phyloP scores from a whole-genome alignment of 2,888 invertebrate species.

The Acanthosepion pharaonis region DNA sequence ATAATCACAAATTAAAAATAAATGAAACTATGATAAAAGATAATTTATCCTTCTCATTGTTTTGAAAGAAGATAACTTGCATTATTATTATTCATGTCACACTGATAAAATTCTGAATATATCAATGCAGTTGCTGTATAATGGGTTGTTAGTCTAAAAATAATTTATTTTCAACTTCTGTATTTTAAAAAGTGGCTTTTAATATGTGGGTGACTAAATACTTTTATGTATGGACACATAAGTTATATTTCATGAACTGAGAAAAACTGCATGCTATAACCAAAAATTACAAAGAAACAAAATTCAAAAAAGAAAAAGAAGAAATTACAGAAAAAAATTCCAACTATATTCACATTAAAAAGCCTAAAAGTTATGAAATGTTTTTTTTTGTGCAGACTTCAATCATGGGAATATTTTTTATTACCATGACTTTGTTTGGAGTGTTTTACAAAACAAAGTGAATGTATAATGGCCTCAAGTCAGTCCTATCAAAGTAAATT shows the following conservation, averaged over 20 bases:
- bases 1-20: too few species aligned
- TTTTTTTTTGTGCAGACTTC: background rate
- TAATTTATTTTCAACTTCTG: too few species aligned
- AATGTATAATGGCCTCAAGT: background rate
- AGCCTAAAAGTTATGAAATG: background rate
- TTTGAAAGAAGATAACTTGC: too few species aligned
- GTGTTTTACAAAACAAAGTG: background rate
- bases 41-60: too few species aligned
- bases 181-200: too few species aligned
- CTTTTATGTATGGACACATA: too few species aligned
- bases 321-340: background rate
- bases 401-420: background rate
- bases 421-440: background rate
- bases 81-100: too few species aligned
- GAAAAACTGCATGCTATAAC: background rate
- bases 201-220: too few species aligned
- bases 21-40: too few species aligned
- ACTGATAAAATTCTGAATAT: too few species aligned
- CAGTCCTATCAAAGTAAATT: background rate
- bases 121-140: too few species aligned
- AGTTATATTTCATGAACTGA: background rate
- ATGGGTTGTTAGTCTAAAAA: too few species aligned
- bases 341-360: background rate
- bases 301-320: background rate
- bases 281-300: background rate